Evolutionary conservation across 2,888 invertebrate genomes (phyloP).

Genomic region (Drosophila heteroneura): DNA sequence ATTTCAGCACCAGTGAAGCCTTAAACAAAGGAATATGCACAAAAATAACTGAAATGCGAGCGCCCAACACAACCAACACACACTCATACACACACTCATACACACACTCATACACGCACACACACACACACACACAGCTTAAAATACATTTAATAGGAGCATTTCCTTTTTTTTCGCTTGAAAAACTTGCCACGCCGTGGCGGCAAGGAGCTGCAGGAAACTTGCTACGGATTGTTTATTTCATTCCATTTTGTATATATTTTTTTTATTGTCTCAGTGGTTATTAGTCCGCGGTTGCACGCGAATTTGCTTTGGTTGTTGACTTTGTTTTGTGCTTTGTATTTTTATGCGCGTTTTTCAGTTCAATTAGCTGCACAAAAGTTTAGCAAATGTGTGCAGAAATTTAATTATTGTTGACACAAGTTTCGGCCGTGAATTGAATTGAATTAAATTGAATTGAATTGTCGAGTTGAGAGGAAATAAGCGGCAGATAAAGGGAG

Average conservation of each 20-base stretch:
- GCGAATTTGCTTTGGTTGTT: slow-evolving; percentile 63
- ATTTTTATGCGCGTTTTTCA: slow-evolving; percentile 19
- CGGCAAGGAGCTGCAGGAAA: slow-evolving; percentile 41
- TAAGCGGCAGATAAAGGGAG: background rate
- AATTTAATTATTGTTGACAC: slow-evolving; percentile 81
- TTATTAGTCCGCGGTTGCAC: slow-evolving; percentile 77
- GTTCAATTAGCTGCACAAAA: slow-evolving; percentile 80
- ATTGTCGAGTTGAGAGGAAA: slow-evolving; percentile 18
- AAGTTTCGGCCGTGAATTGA: slow-evolving; percentile 58
- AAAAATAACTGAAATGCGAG: slow-evolving; percentile 35
- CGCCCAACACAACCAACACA: slow-evolving; percentile 25
- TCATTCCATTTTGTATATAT: slow-evolving; percentile 42
- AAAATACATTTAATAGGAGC: slow-evolving; percentile 74
- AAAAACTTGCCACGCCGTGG: slow-evolving; percentile 55
- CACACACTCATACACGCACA: background rate
- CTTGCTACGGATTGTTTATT: slow-evolving; percentile 67
- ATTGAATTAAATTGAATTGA: slow-evolving; percentile 64
- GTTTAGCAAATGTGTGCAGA: slow-evolving; percentile 72
- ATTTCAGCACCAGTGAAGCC: slow-evolving; percentile 77
- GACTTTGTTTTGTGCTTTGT: slow-evolving; percentile 23
- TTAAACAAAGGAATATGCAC: slow-evolving; percentile 58
- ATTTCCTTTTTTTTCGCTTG: slow-evolving; percentile 71
- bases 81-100: background rate
- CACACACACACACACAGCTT: slow-evolving; percentile 23
- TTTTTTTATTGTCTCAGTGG: slow-evolving; percentile 50